These are phyloP conservation scores for Selenia dentaria DNA, from an alignment of 2,888 invertebrate genomes.

Conservation along the genomic window DNA sequence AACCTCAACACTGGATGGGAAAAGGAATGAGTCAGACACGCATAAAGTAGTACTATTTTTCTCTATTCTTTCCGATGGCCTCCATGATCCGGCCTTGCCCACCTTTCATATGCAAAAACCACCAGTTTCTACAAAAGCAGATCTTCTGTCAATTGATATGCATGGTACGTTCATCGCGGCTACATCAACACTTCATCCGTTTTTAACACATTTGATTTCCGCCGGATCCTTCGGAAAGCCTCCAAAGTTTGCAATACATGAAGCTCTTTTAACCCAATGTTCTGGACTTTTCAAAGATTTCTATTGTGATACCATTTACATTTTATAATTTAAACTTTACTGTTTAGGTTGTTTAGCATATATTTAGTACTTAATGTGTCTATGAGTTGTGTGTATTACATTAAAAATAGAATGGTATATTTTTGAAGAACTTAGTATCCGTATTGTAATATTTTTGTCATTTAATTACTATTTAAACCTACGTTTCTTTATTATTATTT, in stretches of 20 bases:
- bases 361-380: neutral
- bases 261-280: slow-evolving; percentile 58
- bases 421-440: too few species aligned
- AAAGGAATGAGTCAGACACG: slow-evolving; percentile 34
- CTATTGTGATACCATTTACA: slow-evolving; percentile 65
- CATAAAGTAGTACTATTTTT: slow-evolving; percentile 54
- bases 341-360: neutral
- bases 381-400: too few species aligned
- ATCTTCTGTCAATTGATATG: slow-evolving; percentile 54
- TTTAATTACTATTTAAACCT: too few species aligned
- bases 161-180: slow-evolving; percentile 67
- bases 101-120: neutral
- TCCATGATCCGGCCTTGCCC: neutral
- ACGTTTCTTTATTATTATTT: too few species aligned
- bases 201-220: slow-evolving; percentile 56
- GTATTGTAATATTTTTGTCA: too few species aligned
- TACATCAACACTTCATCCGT: slow-evolving; percentile 57
- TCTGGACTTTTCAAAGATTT: slow-evolving; percentile 47
- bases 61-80: slow-evolving; percentile 43
- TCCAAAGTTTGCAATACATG: slow-evolving; percentile 60
- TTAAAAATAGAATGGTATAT: too few species aligned
- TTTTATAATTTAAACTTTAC: slow-evolving; percentile 43
- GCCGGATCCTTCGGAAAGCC: slow-evolving; percentile 51
- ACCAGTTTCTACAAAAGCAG: slow-evolving; percentile 20
- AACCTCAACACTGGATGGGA: neutral